Evolutionary conservation across 2,113 vertebrate genomes (phyloP), one percentile per base, ranked within the genome.

Genomic region (Amazona guildingii): DNA sequence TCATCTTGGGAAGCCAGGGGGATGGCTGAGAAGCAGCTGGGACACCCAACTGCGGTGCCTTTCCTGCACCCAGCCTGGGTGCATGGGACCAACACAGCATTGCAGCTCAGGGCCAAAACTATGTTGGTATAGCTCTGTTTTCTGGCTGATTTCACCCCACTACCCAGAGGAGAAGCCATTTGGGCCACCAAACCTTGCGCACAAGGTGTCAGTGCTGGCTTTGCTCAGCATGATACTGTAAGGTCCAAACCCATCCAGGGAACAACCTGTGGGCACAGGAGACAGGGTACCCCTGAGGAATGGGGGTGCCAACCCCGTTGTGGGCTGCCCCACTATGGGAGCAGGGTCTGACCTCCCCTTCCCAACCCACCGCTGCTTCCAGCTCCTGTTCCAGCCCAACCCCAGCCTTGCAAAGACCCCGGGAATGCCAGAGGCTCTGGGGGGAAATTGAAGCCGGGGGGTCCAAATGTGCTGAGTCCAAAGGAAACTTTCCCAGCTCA

Each of bases 401-500:
- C n/a, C 52, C 92, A 94, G 15, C 87, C 82, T 39, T 2, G 0
- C 1, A 5, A 57, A 93, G 46, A 66, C 70, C 88, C 82, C 0
- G 8, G 72, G 68, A 84, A 73, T 46, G 29, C 48, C 8, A 1
- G 49, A 67, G 59, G 68, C 78, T 97, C 74, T 1, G 8, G 19
- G 77, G 31, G 17, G 11, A 33, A 9, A 15, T 35, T 62, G 75
- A 66, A 88, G 20, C 75, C 2, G 8, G 48, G 70, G 81, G 83
- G 66, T 95, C 96, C 87, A 94, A 96, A 96, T 86, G 73, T 55
- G 95, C 90, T 94, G 94, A 97, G 87, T 90, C 90, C 17, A 3
- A 93, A 88, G 97, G 95, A 97, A 97, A 97, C 54, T 97, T 96
- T 75, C 94, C 63, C 86, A 0, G 90, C 85, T 86, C 92, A 75